Conservation (phyloP, 2,797 vertebrate genomes). For the Cephalopachus bancanus region DNA sequence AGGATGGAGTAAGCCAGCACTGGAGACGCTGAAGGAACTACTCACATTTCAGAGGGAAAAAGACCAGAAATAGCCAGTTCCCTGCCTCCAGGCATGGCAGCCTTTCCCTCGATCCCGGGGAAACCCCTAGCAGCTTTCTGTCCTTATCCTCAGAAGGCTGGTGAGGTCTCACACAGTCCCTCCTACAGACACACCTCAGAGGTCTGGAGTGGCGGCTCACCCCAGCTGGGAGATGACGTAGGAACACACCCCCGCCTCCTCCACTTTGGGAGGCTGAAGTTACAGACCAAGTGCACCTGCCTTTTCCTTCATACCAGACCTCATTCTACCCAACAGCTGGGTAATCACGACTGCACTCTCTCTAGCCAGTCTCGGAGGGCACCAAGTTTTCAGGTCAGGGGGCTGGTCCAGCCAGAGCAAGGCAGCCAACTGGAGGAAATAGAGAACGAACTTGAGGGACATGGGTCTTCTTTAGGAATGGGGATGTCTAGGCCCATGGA, state of each 20-base stretch:
- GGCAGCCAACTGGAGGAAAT: not conserved
- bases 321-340: not conserved
- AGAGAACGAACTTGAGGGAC: not conserved
- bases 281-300: not conserved
- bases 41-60: not conserved
- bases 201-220: not conserved
- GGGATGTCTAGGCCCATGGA: not conserved
- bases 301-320: not conserved
- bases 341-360: too few relatives aligned
- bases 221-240: not conserved
- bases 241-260: too few relatives aligned
- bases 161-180: not conserved
- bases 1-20: not conserved
- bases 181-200: not conserved
- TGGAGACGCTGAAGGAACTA: not conserved
- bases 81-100: not conserved
- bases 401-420: not conserved
- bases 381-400: not conserved
- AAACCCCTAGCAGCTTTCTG: not conserved
- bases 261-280: not conserved
- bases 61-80: not conserved
- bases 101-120: not conserved
- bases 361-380: not conserved
- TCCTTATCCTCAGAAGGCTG: not conserved
- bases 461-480: not conserved